These are phyloP conservation scores for Bruchidius siliquastri DNA, from an alignment of 2,888 invertebrate genomes.

Conservation along the genomic window DNA sequence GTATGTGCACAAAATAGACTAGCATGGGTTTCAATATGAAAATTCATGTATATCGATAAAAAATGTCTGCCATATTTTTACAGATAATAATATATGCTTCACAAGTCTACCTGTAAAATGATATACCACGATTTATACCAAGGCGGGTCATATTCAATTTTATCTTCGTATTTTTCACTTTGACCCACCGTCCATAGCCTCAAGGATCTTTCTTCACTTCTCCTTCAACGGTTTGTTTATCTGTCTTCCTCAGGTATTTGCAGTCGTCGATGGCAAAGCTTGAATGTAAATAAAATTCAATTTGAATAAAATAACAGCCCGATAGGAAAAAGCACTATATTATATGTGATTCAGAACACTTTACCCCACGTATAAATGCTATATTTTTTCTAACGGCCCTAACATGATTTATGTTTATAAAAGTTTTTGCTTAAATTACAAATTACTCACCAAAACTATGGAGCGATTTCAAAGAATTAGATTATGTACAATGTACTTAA, in stretches of 20 bases:
- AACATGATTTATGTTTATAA: too few species aligned
- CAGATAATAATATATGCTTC: background rate
- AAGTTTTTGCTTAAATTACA: too few species aligned
- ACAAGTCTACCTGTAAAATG: slow-evolving; percentile 28
- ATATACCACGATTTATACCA: slow-evolving; percentile 13
- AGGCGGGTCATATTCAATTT: slow-evolving; percentile 8
- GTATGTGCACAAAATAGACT: too few species aligned
- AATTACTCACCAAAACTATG: too few species aligned
- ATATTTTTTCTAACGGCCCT: too few species aligned
- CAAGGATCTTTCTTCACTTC: slow-evolving; percentile 15
- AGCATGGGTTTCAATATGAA: too few species aligned
- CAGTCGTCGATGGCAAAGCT: slow-evolving; percentile 69
- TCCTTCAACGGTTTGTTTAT: slow-evolving; percentile 12
- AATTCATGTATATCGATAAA: background rate
- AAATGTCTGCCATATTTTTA: background rate
- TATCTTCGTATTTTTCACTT: slow-evolving; percentile 10
- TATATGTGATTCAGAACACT: too few species aligned
- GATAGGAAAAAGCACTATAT: too few species aligned
- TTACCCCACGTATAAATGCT: too few species aligned
- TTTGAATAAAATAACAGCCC: too few species aligned
- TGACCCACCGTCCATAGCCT: slow-evolving; percentile 11
- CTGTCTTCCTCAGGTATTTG: slow-evolving; percentile 47
- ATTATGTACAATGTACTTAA: too few species aligned
- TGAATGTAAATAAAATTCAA: slow-evolving; percentile 34
- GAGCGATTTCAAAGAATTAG: too few species aligned